Conservation (phyloP, 92 coral and sea anemone genomes). For the Parazoanthus darwini region DNA sequence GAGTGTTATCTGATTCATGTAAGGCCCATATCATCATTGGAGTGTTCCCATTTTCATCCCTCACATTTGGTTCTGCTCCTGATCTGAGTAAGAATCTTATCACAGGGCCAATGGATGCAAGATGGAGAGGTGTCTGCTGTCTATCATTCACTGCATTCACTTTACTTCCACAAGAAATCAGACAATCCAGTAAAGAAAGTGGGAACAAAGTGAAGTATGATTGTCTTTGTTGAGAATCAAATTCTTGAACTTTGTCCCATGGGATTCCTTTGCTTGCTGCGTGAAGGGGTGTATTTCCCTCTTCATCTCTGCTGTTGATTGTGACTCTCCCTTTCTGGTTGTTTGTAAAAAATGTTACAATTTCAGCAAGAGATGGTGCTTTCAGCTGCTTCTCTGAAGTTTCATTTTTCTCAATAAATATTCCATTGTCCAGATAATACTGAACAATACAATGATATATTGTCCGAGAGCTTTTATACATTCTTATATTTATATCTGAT, state of each 20-base stretch:
- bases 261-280: background rate
- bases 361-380: no score
- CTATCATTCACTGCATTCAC: constrained; percentile 23
- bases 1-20: no score
- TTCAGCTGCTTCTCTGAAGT: no score
- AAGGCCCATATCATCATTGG: constrained; percentile 1
- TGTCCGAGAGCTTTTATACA: no score
- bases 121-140: constrained; percentile 20
- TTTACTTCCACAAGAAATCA: background rate
- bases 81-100: background rate
- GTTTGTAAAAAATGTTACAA: background rate
- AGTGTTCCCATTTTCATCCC: constrained; percentile 12
- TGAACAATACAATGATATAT: no score
- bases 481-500: no score
- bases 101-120: background rate
- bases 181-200: background rate
- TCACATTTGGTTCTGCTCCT: constrained; percentile 10
- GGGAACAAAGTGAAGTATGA: no score
- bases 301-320: constrained; percentile 16
- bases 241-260: background rate
- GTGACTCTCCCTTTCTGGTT: background rate
- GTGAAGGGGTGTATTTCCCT: constrained; percentile 16
- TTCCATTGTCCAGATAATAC: no score
- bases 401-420: no score
- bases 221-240: background rate